phyloP scores from a whole-genome alignment of 23 tunicate species.

The Halocynthia aurantium region DNA sequence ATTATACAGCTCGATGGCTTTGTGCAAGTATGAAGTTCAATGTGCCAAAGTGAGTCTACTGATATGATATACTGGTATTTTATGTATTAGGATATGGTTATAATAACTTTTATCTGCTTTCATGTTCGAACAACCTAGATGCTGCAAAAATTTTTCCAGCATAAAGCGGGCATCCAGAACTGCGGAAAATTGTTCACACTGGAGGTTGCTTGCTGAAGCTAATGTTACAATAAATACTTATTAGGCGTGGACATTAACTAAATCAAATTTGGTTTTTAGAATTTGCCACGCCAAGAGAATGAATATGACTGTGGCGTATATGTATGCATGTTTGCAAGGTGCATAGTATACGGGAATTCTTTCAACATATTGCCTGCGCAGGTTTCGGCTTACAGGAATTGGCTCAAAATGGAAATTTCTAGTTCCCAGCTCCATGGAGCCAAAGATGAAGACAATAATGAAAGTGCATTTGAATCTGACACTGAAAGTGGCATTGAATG shows the following conservation, averaged over 20 bases:
- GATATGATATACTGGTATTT: neutral
- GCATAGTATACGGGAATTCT: conserved; percentile 29
- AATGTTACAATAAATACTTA: neutral
- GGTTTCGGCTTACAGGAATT: conserved; percentile 43
- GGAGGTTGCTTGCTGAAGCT: no score
- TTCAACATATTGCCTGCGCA: conserved; percentile 23
- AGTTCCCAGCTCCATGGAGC: neutral
- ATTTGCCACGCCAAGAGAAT: conserved; percentile 51
- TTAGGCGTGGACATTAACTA: neutral
- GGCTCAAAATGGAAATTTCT: conserved; percentile 40
- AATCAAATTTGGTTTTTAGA: conserved; percentile 18
- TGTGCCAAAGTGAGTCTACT: conserved; percentile 36
- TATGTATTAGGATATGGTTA: neutral
- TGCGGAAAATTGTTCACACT: no score
- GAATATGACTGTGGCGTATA: conserved; percentile 80
- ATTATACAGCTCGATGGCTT: conserved; percentile 54
- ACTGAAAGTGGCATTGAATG: neutral
- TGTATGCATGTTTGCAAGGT: conserved; percentile 80
- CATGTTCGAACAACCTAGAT: neutral
- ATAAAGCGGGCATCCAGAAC: no score
- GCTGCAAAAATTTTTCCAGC: neutral
- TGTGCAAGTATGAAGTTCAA: conserved; percentile 21
- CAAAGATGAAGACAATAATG: neutral
- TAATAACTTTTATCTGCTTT: neutral
- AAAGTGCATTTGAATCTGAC: neutral